Base-by-base conservation (phyloP, 2,888 invertebrate genomes). In the Callimorpha dominula region DNA sequence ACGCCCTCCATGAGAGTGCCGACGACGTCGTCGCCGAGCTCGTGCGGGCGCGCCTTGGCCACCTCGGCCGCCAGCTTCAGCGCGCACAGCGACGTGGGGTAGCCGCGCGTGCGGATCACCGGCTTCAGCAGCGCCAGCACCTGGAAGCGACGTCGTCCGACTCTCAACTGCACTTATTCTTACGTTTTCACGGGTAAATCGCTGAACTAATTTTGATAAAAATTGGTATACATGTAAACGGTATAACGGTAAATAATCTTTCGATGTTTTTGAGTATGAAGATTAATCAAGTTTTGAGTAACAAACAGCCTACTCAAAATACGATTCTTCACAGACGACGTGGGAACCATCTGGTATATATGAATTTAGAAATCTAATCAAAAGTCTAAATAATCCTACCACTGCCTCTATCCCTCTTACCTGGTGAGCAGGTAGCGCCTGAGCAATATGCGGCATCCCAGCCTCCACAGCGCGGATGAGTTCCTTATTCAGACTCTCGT, bases 21-120 rank as follows among this genome's bases (percentile, higher is more conserved):
- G 68, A 99, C 96, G 86, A 97, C 96, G 68, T 97, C 97, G 86
- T 98, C 97, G 3, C 97, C 97, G 43, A 98, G 96, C 78, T 98
- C 97, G 52, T 95, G 89, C 7, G 97, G 97, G 77, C 98, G 96
- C 78, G 97, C 97, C 89, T 98, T 98, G 65, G 98, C 97, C 75
- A 98, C 96, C 90, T 98, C 98, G 0, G 98, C 97, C 64, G 99
- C 96, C 96, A 99, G 97, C 96, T 99, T 99, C 67, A 99, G 97
- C 74, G 99, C 99, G 81, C 98, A 99, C 91, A 99, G 97, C 89
- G 99, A 98, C 73, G 98, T 97, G 1, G 99, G 99, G 95, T 97
- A 98, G 42, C 97, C 97, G 82, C 98, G 98, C 0, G 99, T 99
- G 50, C 97, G 97, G 82, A 99, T 98, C 85, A 99, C 97, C 0